A percentile compares a stretch with the other conserved stretches of the same genome.
phyloP scores from a whole-genome alignment of 2,888 invertebrate genomes.

The Epistrophe eligans region DNA sequence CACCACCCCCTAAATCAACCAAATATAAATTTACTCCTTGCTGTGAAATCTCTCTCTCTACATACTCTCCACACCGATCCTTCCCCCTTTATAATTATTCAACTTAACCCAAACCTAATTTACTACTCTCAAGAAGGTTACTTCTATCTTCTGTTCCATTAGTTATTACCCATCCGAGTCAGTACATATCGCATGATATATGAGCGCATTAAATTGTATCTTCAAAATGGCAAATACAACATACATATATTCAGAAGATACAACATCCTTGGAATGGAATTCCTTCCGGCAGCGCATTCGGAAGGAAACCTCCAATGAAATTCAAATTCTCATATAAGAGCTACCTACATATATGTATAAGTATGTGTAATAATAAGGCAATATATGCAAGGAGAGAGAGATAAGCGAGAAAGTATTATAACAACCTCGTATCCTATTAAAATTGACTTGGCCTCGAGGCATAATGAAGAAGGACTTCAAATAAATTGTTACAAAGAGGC shows the following conservation, averaged over 20 bases:
- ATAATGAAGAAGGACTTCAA: constrained; percentile 63
- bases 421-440: constrained; percentile 69
- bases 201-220: constrained; percentile 71
- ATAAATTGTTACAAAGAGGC: constrained; percentile 55
- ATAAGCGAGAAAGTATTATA: constrained; percentile 41
- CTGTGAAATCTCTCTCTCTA: neutral
- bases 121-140: constrained; percentile 5
- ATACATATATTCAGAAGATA: neutral
- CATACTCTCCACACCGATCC: neutral
- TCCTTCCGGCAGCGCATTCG: constrained; percentile 67
- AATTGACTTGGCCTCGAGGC: constrained; percentile 55
- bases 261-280: constrained; percentile 53
- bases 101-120: constrained; percentile 25
- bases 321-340: constrained; percentile 24
- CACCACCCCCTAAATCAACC: neutral
- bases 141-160: constrained; percentile 51
- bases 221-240: constrained; percentile 52
- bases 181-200: constrained; percentile 63
- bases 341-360: no score
- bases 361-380: neutral
- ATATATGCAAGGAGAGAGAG: neutral
- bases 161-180: constrained; percentile 66
- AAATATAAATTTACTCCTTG: constrained; percentile 9
- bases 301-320: constrained; percentile 47
- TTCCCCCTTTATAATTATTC: neutral